These are phyloP conservation scores for Jacana jacana DNA, from an alignment of 2,113 vertebrate species.

Conservation along the genomic window DNA sequence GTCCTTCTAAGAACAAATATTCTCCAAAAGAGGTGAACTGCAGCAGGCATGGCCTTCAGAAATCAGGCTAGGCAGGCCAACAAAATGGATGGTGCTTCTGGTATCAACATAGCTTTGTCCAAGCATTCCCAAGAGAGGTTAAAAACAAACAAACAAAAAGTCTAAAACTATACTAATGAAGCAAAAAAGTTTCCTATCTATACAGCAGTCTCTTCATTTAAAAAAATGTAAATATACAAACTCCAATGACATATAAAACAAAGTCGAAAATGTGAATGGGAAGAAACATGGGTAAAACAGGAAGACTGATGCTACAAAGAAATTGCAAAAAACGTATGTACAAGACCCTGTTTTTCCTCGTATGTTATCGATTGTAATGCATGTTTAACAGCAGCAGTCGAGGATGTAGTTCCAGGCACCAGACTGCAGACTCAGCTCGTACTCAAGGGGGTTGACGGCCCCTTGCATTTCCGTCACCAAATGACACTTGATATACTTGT, in stretches of 20 bases:
- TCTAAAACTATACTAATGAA: constrained; percentile 88
- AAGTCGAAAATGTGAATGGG: constrained; percentile 85
- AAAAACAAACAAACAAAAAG: constrained; percentile 65
- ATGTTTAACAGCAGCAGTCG: constrained; percentile 91
- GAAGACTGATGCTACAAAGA: constrained; percentile 98
- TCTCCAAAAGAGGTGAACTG: constrained; percentile 64
- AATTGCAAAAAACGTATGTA: constrained; percentile 95
- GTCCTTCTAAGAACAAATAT: constrained; percentile 74
- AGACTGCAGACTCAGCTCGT: constrained; percentile 77
- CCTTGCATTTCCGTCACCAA: constrained; percentile 86
- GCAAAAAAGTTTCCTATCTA: constrained; percentile 84
- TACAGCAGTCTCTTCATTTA: constrained; percentile 81
- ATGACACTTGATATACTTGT: constrained; percentile 99
- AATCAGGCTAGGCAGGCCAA: constrained; percentile 80
- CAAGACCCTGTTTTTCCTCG: constrained; percentile 99
- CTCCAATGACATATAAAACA: constrained; percentile 89
- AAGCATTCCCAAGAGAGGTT: constrained; percentile 84
- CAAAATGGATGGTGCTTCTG: constrained; percentile 80
- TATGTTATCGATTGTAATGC: constrained; percentile 85
- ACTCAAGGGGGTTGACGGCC: constrained; percentile 58
- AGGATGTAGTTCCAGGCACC: constrained; percentile 86
- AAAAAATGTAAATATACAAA: constrained; percentile 87
- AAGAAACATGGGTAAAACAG: constrained; percentile 89
- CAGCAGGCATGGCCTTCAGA: constrained; percentile 67
- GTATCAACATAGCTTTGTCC: constrained; percentile 84